Evolutionary conservation across 2,888 invertebrate species (phyloP), one percentile per base, ranked within the genome.

Genomic region (Aphelenchoides bicaudatus): DNA sequence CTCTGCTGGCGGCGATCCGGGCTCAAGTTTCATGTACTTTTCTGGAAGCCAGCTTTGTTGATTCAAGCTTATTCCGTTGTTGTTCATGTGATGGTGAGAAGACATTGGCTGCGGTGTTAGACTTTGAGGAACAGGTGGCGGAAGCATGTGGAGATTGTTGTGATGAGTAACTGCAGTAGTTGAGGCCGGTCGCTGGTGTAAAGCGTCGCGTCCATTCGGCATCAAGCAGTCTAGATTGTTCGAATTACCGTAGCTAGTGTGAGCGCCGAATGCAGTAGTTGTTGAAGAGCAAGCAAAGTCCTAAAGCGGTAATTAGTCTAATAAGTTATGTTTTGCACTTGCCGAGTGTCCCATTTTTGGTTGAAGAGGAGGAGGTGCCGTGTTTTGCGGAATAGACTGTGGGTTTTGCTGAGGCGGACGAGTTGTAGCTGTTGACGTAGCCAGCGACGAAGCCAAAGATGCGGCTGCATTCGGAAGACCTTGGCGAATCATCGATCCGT

Each of bases 1-100:
- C 51, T 76, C 71, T n/a, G 71, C 71, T 34, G 76, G 76, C 27
- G 75, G 70, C 30, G 72, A 65, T 13, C 68, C 68, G 13, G 70
- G 67, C 58, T 77, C 77, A 34, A 71, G 50, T 55, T 76, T 76
- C 52, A 76, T 65, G 61, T 74, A 76, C 28, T 67, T 63, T 25
- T 59, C 63, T 23, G 29, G 34, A 30, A 61, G 30, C 63, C 63
- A 48, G 31, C 43, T 61, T 23, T 61, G 30, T n/a, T 52, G 49
- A 10, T 50, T 3, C 6, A 25, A 4, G 8, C 5, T 21, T 10
- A 50, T 27, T 28, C 50, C 52, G 19, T 30, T 23, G 4, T 55
- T 31, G 16, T 55, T 46, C 2, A 21, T 34, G 6, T 58, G 56
- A 58, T 59, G n/a, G 39, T 56, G 29, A 31, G 30, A 51, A 3